Evolutionary conservation across 2,888 invertebrate species (phyloP).

Genomic region (Drosophila longiperda): DNA sequence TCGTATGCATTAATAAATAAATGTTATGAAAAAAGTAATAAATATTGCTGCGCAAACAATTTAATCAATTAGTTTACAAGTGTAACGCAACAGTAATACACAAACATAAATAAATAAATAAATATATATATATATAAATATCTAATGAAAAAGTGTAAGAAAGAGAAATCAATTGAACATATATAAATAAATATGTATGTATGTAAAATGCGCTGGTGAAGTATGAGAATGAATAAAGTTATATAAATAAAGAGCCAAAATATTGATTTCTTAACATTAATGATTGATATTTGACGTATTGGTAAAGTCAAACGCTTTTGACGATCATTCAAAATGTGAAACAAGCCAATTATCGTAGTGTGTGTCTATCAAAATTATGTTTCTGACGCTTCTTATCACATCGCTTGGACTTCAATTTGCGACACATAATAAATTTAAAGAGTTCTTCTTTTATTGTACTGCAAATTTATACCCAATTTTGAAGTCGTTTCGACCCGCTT

Average conservation of each 20-base stretch:
- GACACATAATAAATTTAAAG: conserved; percentile 51
- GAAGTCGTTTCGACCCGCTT: conserved; percentile 72
- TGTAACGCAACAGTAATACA: conserved; percentile 33
- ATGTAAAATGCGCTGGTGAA: conserved; percentile 41
- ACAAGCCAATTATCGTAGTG: conserved; percentile 50
- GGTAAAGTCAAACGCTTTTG: conserved; percentile 4
- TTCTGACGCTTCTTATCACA: conserved; percentile 35
- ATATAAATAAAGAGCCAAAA: conserved; percentile 53
- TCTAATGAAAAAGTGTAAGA: conserved; percentile 37
- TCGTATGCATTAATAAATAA: conserved; percentile 65
- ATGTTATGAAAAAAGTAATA: conserved; percentile 39
- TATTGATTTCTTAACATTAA: conserved; percentile 42
- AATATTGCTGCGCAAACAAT: conserved; percentile 58
- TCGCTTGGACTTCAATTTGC: conserved; percentile 24
- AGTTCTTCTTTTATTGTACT: conserved; percentile 46
- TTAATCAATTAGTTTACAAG: conserved; percentile 48
- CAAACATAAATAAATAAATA: conserved; percentile 11
- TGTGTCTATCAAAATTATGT: conserved; percentile 39
- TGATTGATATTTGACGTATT: conserved; percentile 52
- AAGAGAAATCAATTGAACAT: conserved; percentile 33
- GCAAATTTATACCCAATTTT: conserved; percentile 75
- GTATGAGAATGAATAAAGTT: conserved; percentile 66
- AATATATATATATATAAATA: conserved; percentile 14
- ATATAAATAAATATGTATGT: conserved; percentile 46
- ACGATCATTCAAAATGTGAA: conserved; percentile 39